Evolutionary conservation across 2,888 invertebrate species (phyloP), one percentile per base, ranked within the genome.

Genomic region (Flexamia atlantica): DNA sequence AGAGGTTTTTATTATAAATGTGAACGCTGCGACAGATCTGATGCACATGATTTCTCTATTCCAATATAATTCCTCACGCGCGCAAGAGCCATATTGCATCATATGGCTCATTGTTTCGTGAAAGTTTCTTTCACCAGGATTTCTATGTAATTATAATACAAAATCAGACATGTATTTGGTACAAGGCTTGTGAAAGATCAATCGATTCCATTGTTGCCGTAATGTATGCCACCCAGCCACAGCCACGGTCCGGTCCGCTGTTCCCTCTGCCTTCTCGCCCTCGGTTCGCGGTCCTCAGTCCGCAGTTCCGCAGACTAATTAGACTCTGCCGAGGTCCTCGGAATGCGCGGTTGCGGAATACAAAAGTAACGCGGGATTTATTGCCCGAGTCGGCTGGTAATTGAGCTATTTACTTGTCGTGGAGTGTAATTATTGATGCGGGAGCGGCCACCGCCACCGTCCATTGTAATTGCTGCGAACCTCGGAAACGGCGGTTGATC

Each of bases 351-450:
- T 70, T 23, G 70, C 70, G 70, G 36, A 40, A 40, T 40, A 70
- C 70, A 70, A 70, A 70, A 70, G 70, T 70, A 36, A 40, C 70
- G 68, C 68, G 20, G 20, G 70, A 70, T 70, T 70, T 70, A 70
- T 70, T 23, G 40, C 70, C n/a, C 32, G 9, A 28, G n/a, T 7
- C 20, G 36, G 14, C 70, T 50, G 82, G 53, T 82, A 82, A 82
- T 82, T 82, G 82, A 82, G 82, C 82, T 70, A 82, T 82, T 82
- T 82, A 36, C 70, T 50, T 70, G 82, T 68, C 81, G n/a, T 9
- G 30, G 70, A 36, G 20, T 12, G 28, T 17, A 46, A 76, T 46
- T 28, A 76, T 72, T 23, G 74, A 20, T 28, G 74, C 74, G 40
- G 70, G 68, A 68, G 68, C 68, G 20, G 70, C 70, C 36, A 36